These are phyloP conservation scores for Mechanitis mazaeus DNA, from an alignment of 2,888 invertebrate genomes.

Conservation along the genomic window DNA sequence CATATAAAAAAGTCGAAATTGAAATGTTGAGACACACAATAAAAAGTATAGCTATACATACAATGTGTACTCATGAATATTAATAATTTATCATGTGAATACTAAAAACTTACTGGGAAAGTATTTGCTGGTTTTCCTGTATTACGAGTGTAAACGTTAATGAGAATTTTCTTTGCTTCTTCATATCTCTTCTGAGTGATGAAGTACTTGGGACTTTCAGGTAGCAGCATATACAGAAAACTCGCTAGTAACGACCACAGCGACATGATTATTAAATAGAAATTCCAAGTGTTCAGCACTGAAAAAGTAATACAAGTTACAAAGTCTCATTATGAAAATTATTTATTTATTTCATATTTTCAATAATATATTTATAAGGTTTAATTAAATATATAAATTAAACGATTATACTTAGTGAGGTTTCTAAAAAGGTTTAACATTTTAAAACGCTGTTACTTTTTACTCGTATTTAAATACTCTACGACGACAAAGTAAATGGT, in stretches of 20 bases:
- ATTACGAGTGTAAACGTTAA: slow-evolving; percentile 53
- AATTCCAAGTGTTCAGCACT: slow-evolving; percentile 63
- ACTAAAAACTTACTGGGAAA: slow-evolving; percentile 44
- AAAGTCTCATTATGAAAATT: no score
- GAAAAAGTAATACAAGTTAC: slow-evolving; percentile 25
- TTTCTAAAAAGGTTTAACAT: not conserved
- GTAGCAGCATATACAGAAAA: slow-evolving; percentile 44
- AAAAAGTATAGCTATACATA: no score
- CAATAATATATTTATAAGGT: not conserved
- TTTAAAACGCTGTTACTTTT: not conserved
- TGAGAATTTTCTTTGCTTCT: slow-evolving; percentile 52
- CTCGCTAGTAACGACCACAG: slow-evolving; percentile 48
- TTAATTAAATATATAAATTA: slow-evolving; percentile 4
- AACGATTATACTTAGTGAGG: not conserved
- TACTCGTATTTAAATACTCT: slow-evolving; percentile 4
- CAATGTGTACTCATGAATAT: not conserved
- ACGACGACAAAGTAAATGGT: slow-evolving; percentile 4
- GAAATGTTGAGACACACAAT: no score
- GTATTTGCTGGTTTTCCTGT: slow-evolving; percentile 49
- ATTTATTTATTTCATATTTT: not conserved
- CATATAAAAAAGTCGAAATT: not conserved
- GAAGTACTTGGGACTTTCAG: slow-evolving; percentile 62
- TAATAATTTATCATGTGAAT: not conserved
- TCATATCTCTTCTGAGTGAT: slow-evolving; percentile 51
- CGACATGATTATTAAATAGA: slow-evolving; percentile 51